These are phyloP conservation scores for Passer domesticus DNA, from an alignment of 2,113 vertebrate species.

Conservation along the genomic window DNA sequence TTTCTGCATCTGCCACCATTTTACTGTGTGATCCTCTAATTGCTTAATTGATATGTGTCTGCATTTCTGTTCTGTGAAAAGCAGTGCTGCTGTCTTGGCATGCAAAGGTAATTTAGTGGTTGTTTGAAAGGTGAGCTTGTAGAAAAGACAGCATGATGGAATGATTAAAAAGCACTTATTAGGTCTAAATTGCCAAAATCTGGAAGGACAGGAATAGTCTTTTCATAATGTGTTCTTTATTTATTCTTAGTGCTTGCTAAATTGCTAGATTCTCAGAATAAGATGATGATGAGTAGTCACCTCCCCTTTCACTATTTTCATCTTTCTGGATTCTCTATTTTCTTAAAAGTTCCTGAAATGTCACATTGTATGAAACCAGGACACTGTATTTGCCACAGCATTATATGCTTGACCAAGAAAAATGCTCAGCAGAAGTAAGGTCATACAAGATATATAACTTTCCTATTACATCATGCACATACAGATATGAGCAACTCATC, in stretches of 20 bases:
- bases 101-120: not conserved
- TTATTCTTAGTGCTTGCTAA: not conserved
- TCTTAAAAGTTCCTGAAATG: not conserved
- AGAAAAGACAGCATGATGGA: not conserved
- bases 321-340: not conserved
- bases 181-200: not conserved
- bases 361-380: not conserved
- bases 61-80: not conserved
- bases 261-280: not conserved
- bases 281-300: not conserved
- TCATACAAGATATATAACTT: not conserved
- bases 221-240: not conserved
- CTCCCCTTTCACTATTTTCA: not conserved
- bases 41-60: not conserved
- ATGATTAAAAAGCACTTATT: not conserved
- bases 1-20: not conserved
- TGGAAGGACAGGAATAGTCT: not conserved
- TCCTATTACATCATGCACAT: not conserved
- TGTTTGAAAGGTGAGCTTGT: not conserved
- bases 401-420: not conserved
- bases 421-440: not conserved
- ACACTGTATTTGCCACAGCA: not conserved
- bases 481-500: not conserved
- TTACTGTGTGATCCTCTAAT: not conserved
- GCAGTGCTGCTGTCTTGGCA: not conserved